phyloP scores from a whole-genome alignment of 1,140 invertebrate species.

The Trialeurodes vaporariorum region DNA sequence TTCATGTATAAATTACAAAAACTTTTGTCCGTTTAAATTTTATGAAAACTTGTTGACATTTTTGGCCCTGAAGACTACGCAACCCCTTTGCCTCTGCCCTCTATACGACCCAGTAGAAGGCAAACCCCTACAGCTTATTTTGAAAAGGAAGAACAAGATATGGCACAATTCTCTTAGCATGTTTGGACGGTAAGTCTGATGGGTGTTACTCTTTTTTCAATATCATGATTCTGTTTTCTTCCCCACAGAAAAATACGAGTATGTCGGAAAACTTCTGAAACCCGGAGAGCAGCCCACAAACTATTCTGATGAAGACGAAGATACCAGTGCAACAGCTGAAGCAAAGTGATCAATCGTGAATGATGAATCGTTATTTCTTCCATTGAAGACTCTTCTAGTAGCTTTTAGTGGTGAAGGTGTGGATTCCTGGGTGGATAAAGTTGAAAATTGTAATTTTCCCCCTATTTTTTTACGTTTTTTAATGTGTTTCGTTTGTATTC shows the following conservation, averaged over 20 bases:
- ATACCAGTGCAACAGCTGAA: background rate
- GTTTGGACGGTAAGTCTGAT: too few relatives aligned
- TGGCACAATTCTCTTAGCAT: too few relatives aligned
- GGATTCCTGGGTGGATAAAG: background rate
- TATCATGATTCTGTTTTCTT: conserved; percentile 17
- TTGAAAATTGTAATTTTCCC: background rate
- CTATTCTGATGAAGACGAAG: conserved; percentile 82
- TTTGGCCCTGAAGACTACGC: too few relatives aligned
- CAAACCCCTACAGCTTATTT: too few relatives aligned
- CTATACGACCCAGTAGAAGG: too few relatives aligned
- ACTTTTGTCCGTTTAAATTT: too few relatives aligned
- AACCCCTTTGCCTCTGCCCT: too few relatives aligned
- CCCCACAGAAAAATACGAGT: conserved; percentile 83
- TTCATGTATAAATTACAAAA: too few relatives aligned
- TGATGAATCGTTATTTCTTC: background rate
- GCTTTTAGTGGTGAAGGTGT: background rate
- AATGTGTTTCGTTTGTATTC: background rate
- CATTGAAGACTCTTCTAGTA: background rate
- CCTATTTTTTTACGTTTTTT: background rate
- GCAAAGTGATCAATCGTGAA: background rate
- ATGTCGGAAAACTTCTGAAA: conserved; percentile 80
- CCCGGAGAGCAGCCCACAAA: conserved; percentile 81
- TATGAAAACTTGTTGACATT: too few relatives aligned
- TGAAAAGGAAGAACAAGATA: too few relatives aligned
- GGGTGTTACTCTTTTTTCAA: too few relatives aligned